Evolutionary conservation across 2,888 invertebrate genomes (phyloP), one percentile per base, ranked within the genome.

Genomic region (Patella pellucida): DNA sequence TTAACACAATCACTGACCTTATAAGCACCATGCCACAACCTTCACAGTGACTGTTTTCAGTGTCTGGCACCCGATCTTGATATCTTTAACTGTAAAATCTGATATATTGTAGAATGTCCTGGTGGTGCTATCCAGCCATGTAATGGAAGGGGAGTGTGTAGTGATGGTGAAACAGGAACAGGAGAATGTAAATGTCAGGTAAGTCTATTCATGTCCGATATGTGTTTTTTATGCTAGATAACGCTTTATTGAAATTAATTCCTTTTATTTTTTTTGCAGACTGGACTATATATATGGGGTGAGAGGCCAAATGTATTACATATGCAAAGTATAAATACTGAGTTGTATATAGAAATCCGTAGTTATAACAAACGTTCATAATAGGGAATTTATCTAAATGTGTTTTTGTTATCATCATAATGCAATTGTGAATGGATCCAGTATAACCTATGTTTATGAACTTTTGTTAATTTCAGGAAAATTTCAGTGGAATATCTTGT

Each of bases 401-500:
- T 27, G n/a, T n/a, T n/a, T n/a, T n/a, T n/a, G n/a, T n/a, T n/a
- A n/a, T n/a, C n/a, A n/a, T n/a, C n/a, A n/a, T n/a, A n/a, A n/a
- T n/a, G n/a, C n/a, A n/a, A n/a, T n/a, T n/a, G n/a, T n/a, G n/a
- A n/a, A n/a, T n/a, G n/a, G n/a, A n/a, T 41, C 41, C 7, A 41
- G 7, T 41, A 41, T 41, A 7, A 41, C 9, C 7, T 41, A 9
- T 41, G 9, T 73, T 52, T 51, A 14, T 72, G 27, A 68, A 74
- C 54, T 69, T 41, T 23, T 16, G 23, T 51, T 52, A 54, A 68
- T 79, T 77, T 31, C 81, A 87, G 86, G 78, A 77, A 50, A 79
- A 77, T n/a, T 88, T 85, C 77, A 79, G 76, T 9, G 89, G 89
- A 1, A 82, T 81, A 71, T 83, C 82, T 0, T 89, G 89, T 82